Evolutionary conservation across 2,797 vertebrate genomes (phyloP), one percentile per base, ranked within the genome.

Genomic region (Helicolenus hilgendorfi): DNA sequence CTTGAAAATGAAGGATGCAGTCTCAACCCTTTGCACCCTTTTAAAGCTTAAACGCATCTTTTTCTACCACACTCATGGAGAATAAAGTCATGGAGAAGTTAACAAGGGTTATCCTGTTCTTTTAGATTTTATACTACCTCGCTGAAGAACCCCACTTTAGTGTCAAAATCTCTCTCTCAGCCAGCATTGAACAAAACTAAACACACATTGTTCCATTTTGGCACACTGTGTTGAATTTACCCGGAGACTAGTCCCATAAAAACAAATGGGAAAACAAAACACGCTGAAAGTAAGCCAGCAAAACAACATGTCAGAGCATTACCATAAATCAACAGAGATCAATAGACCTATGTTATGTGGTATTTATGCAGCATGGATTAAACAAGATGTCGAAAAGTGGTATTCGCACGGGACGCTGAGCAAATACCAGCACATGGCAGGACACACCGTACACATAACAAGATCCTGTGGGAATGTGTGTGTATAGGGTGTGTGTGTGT

Each of bases 291-390:
- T 38, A 41, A 77, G 77, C 60, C 86, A 62, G 82, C 49, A 59
- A 6, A 68, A 65, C 65, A 65, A 26, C 77, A 53, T 60, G 79
- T 85, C 75, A 63, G 76, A 53, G 15, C 20, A 84, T 90, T 91
- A 49, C 18, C 81, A 89, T 93, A 73, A 83, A 81, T 89, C 84
- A 84, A 8, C 80, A 76, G 31, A 24, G 69, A 93, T 89, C 72
- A 74, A 74, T 85, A 55, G 53, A 58, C 20, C 14, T 27, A 9
- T 27, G 33, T 56, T 79, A 22, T 55, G 36, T 71, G 59, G 33
- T 56, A 45, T 84, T 83, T 84, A 67, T 80, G 74, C 63, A 55
- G 69, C 70, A 74, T 79, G 75, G 88, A 79, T 76, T 84, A 84
- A 86, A 88, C 31, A 86, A 60, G 41, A 83, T 49, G 76, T 58